Evolutionary conservation across 2,113 vertebrate species (phyloP).

Genomic region (Oxygymnocypris stewartii): DNA sequence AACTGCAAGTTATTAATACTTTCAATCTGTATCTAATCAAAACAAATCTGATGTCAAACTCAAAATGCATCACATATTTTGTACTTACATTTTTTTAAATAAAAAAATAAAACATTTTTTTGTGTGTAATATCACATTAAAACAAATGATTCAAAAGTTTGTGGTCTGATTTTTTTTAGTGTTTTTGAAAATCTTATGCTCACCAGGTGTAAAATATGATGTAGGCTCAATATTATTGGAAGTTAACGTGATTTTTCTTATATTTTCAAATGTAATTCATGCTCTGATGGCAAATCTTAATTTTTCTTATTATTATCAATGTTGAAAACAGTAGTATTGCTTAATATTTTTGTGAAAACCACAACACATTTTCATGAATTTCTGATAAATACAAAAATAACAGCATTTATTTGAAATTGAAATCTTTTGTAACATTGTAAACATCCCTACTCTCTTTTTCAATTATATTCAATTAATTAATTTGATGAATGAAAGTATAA

Average conservation of each 20-base stretch:
- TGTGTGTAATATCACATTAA: too few species aligned
- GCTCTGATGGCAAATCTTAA: not conserved
- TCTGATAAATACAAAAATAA: not conserved
- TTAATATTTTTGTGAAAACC: not conserved
- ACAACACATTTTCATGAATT: not conserved
- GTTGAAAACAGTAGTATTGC: not conserved
- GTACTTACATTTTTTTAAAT: not conserved
- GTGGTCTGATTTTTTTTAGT: too few species aligned
- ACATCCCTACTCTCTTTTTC: not conserved
- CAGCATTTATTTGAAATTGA: not conserved
- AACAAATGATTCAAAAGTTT: too few species aligned
- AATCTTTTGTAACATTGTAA: not conserved
- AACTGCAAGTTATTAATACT: not conserved
- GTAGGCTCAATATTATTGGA: too few species aligned
- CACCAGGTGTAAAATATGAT: too few species aligned
- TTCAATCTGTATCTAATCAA: too few species aligned
- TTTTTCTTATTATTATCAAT: not conserved
- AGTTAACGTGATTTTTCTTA: too few species aligned
- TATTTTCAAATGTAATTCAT: too few species aligned
- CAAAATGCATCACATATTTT: not conserved
- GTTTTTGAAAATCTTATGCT: too few species aligned
- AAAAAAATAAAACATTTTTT: too few species aligned
- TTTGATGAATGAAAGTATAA: not conserved
- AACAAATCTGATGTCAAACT: not conserved
- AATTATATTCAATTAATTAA: not conserved